Base-by-base conservation (phyloP, 2,113 vertebrate species). In the Ictalurus furcatus region DNA sequence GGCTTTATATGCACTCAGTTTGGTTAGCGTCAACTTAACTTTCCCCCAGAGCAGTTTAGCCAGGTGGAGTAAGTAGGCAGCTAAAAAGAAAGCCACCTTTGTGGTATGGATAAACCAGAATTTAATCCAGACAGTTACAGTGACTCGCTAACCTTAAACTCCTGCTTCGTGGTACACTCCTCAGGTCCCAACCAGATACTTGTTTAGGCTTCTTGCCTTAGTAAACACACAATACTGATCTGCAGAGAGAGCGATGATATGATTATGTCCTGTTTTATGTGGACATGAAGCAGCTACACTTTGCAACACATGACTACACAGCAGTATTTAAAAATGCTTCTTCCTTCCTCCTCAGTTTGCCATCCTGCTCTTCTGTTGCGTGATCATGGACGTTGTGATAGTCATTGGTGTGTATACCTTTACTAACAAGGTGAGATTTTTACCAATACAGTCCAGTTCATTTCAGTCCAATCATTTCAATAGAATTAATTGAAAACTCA, bases 371-470 rank as follows among this genome's bases (percentile, higher is more conserved):
- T 92, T 93, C n/a, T 58, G 98, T 30, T 93, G 98, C 87, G 91
- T 97, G 94, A 85, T 98, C 3, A 90, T 95, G 83, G 97, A 98
- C 93, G 95, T 98, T 30, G 97, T 94, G 0, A 94, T 95, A 0
- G 96, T 96, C 63, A 97, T 98, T 6, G 88, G 95, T 30, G 97
- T 94, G 28, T 98, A 97, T 23, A 28, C 98, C 90, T 96, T 94
- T 90, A 97, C 94, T 88, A 93, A 94, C 78, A 94, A 97, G 93
- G 98, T 97, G 91, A 94, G 96, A 6, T 25, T n/a, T 19, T 30
- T 3, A 28, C 3, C 14, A 21, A 65, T 48, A 48, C 61, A 67
- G 4, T 44, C 14, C 40, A 1, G 37, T 83, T 65, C 9, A 23
- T 76, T 44, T 25, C 8, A 4, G 30, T 25, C 37, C 40, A 74